phyloP scores from a whole-genome alignment of 2,797 vertebrate species.

The Dromococcyx pavoninus region DNA sequence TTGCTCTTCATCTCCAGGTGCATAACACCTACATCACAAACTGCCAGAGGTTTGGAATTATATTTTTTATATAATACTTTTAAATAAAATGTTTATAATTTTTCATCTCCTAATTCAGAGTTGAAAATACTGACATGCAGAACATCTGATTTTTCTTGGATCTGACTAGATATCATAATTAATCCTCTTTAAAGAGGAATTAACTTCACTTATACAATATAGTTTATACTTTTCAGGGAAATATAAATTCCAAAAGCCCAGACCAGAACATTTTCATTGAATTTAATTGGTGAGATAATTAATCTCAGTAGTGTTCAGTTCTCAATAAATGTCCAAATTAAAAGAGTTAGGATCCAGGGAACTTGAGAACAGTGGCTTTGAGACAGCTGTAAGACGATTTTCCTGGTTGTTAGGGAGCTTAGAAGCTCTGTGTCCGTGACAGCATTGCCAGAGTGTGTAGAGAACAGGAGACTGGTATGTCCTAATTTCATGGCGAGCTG shows the following conservation, averaged over 20 bases:
- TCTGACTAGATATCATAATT: neutral
- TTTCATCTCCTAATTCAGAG: neutral
- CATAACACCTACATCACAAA: neutral
- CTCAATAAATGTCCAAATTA: neutral
- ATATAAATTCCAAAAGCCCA: neutral
- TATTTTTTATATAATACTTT: neutral
- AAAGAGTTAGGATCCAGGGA: neutral
- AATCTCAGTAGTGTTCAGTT: neutral
- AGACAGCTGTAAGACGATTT: neutral
- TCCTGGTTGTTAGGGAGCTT: neutral
- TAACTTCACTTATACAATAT: neutral
- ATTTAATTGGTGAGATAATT: neutral
- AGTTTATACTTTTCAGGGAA: neutral
- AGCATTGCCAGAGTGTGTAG: neutral
- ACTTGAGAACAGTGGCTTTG: neutral
- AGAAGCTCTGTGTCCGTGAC: neutral
- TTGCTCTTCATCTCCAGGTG: neutral
- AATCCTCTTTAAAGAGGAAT: neutral
- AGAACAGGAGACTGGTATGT: neutral
- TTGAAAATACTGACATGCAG: neutral
- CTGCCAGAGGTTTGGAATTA: neutral
- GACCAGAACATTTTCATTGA: neutral
- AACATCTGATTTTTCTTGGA: neutral
- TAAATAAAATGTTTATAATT: neutral
- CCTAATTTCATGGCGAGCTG: neutral